Conservation (phyloP, 2,888 invertebrate genomes). For the Colostygia pectinataria region DNA sequence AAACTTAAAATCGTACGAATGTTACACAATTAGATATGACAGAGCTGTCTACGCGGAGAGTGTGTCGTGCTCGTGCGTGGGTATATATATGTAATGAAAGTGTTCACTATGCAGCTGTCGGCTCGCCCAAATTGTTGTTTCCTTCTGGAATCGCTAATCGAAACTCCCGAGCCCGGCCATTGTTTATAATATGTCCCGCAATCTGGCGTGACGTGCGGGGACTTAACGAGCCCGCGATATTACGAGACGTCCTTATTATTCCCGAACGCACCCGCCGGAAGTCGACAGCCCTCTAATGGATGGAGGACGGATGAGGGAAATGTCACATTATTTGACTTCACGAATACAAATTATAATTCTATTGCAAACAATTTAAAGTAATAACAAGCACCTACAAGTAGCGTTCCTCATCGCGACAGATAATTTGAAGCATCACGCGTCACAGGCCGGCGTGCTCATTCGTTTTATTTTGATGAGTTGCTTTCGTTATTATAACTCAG, state of each 20-base stretch:
- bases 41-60: no score
- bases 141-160: constrained; percentile 7
- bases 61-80: no score
- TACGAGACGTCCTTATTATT: constrained; percentile 3
- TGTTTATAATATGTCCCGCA: constrained; percentile 50
- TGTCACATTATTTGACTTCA: constrained; percentile 4
- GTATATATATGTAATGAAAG: neutral
- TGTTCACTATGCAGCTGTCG: neutral
- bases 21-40: no score
- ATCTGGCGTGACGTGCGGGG: constrained; percentile 44
- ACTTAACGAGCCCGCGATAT: constrained; percentile 33
- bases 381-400: neutral
- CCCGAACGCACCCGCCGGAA: constrained; percentile 4
- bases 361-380: neutral
- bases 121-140: neutral
- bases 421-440: no score
- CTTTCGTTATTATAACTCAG: neutral
- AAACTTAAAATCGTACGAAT: no score
- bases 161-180: constrained; percentile 25
- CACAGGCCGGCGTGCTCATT: neutral
- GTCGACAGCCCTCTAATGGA: constrained; percentile 4
- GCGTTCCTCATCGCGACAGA: neutral
- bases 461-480: neutral
- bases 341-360: neutral
- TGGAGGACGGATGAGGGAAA: constrained; percentile 2